Base-by-base conservation (phyloP, 2,888 invertebrate genomes). In the Megalurothrips usitatus region DNA sequence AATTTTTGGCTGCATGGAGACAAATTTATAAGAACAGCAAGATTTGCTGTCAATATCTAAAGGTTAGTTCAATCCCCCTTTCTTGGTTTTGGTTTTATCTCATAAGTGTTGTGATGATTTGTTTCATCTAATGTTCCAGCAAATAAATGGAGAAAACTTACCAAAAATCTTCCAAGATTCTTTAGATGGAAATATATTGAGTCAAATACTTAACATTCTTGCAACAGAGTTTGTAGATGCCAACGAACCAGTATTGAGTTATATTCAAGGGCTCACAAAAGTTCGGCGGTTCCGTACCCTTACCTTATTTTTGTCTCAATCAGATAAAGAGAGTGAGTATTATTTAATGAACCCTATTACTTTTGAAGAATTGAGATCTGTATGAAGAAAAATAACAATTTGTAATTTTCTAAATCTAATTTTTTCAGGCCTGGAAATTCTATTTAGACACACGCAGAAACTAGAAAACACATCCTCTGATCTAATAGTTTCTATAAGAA, bases 201-300 rank as follows among this genome's bases (percentile, higher is more conserved):
- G 91, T 9, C 91, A 91, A 75, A 89, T 93, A 81, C 84, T 94
- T 34, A 86, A 86, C 2, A 85, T 89, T 68, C 85, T 91, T 48
- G 87, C 87, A 68, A 86, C 87, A 19, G 86, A 89, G 84, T 90
- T 89, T 84, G 86, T 88, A 75, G 88, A 87, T 82, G 84, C 86
- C 1, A 86, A 87, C 1, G 87, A 87, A 80, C 84, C 87, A 0
- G 85, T 92, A 23, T 87, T 88, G 68, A 86, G 87, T 0, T 92
- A 91, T 85, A 87, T 94, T 12, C 84, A 86, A 79, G 88, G 88
- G 14, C 85, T 93, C 8, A 87, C 89, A 49, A 84, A 87, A 79
- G 91, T 93, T n/a, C 91, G 90, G 84, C 87, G 94, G 79, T 92
- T 94, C 85, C 88, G 90, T 3, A 89, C 92, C 0, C 86, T 93